Base-by-base conservation (phyloP, 30 jellyfish, hydroid and myxozoan species). In the Cassiopea andromeda region DNA sequence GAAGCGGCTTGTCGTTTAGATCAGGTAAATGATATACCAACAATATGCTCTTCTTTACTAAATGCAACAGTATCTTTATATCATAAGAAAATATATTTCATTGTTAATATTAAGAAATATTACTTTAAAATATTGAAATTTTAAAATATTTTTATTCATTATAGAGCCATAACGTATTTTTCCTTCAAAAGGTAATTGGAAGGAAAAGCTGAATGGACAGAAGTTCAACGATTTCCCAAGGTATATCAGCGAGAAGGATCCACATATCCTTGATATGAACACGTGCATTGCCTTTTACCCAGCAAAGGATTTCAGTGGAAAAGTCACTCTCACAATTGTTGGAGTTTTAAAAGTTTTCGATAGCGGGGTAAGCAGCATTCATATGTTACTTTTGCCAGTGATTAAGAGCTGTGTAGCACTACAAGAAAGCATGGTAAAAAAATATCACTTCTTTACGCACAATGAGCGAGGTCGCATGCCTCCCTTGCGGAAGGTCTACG, bases 241-340 rank as follows among this genome's bases (percentile, higher is more conserved):
- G 6, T 5, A 58, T 15, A 7, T 44, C 60, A 59, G 81, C 60
- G 48, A 48, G 15, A 0, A 38, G n/a, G 68, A 60, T n/a, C 93
- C 93, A 16, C 64, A 75, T 1, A 15, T 61, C 44, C 44, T 86
- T 17, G 49, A 49, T 15, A 67, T 60, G 16, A 67, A 46, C 2
- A 70, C 73, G 1, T 74, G 78, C 8, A 57, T 86, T 44, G 81
- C 85, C 13, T 86, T 75, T 43, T 69, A 46, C 47, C 93, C 93
- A 46, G 80, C 57, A 1, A n/a, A 13, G 60, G 80, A 86, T 66
- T 75, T 86, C 47, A 14, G 46, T 19, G 93, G 93, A n/a, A 75
- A 60, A 74, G 80, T 85, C 27, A 70, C 69, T 17, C 78, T 85
- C 8, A 1, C 2, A 15, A 44, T 85, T 45, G 72, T 67, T 1